Conservation (phyloP, 2,113 vertebrate species). For the Brachirus orientalis region DNA sequence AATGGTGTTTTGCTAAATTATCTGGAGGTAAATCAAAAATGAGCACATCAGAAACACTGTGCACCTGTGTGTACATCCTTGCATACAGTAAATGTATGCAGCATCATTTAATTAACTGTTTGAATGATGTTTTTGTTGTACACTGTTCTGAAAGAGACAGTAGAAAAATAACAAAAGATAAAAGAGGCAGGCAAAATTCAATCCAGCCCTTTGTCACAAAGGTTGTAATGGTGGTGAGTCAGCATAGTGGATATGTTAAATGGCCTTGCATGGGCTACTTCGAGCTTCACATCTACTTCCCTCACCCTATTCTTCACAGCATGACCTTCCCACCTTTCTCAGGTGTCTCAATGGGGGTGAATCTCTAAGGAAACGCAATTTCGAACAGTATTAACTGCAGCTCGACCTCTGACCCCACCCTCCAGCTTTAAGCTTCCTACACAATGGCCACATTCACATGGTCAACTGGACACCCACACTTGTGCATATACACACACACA, state of each 20-base stretch:
- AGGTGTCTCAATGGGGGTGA: slow-evolving; percentile 51
- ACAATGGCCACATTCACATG: slow-evolving; percentile 45
- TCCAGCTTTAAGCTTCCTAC: slow-evolving; percentile 54
- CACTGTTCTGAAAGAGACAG: no score
- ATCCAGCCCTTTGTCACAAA: slow-evolving; percentile 16
- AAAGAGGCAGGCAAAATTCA: slow-evolving; percentile 5
- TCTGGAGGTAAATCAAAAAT: no score
- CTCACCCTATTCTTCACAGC: slow-evolving; percentile 40
- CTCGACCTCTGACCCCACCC: slow-evolving; percentile 60
- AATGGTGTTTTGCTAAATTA: no score
- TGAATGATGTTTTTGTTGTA: no score
- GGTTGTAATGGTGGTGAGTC: slow-evolving; percentile 21
- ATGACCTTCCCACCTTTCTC: slow-evolving; percentile 62
- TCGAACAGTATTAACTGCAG: slow-evolving; percentile 69
- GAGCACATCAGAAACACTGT: no score
- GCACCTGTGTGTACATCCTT: no score
- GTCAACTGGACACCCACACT: slow-evolving; percentile 29
- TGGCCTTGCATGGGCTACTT: slow-evolving; percentile 12
- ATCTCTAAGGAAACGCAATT: slow-evolving; percentile 76
- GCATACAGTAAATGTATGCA: no score
- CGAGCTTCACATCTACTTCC: slow-evolving; percentile 25
- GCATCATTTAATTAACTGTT: no score
- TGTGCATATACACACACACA: slow-evolving; percentile 30
- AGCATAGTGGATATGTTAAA: slow-evolving; percentile 26
- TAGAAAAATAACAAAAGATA: neutral